Percentiles rank a stretch among this genome's conserved stretches.
phyloP scores from a whole-genome alignment of 2,888 invertebrate genomes.

The Xestia rhomboidea region DNA sequence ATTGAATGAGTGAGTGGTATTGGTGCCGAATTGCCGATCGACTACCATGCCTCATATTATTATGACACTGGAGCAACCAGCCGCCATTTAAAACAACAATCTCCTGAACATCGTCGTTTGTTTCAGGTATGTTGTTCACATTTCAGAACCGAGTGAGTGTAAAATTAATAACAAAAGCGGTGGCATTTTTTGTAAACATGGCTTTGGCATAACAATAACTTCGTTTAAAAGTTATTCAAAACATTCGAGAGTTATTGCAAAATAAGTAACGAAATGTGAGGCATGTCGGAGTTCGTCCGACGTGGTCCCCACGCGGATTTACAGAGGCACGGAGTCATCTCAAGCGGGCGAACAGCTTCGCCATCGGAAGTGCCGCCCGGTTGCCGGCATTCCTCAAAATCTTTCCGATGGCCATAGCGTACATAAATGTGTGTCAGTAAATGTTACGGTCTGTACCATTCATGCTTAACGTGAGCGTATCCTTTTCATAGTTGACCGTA shows the following conservation, averaged over 20 bases:
- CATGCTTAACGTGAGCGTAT: constrained; percentile 57
- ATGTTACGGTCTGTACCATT: constrained; percentile 66
- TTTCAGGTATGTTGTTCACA: constrained; percentile 55
- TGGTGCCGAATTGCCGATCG: no score
- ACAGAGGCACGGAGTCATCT: constrained; percentile 66
- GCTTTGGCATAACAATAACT: constrained; percentile 58
- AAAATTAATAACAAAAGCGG: constrained; percentile 60
- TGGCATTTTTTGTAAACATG: constrained; percentile 61
- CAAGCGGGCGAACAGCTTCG: constrained; percentile 57
- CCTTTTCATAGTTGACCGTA: constrained; percentile 47
- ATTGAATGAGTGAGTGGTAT: constrained; percentile 77
- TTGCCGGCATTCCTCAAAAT: constrained; percentile 84
- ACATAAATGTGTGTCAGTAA: constrained; percentile 67
- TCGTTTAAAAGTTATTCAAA: constrained; percentile 58
- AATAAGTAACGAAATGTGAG: constrained; percentile 61
- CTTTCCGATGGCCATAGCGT: constrained; percentile 71
- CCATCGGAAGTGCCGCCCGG: constrained; percentile 84
- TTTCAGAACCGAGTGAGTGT: constrained; percentile 49
- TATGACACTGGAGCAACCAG: constrained; percentile 65
- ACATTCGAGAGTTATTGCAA: constrained; percentile 61
- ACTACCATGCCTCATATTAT: constrained; percentile 63
- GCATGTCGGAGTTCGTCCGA: constrained; percentile 61
- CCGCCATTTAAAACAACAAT: constrained; percentile 71
- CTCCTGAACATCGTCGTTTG: constrained; percentile 60
- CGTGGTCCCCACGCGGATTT: constrained; percentile 55